These are phyloP conservation scores for Drymonia ruficornis DNA, from an alignment of 2,888 invertebrate species.

Conservation along the genomic window DNA sequence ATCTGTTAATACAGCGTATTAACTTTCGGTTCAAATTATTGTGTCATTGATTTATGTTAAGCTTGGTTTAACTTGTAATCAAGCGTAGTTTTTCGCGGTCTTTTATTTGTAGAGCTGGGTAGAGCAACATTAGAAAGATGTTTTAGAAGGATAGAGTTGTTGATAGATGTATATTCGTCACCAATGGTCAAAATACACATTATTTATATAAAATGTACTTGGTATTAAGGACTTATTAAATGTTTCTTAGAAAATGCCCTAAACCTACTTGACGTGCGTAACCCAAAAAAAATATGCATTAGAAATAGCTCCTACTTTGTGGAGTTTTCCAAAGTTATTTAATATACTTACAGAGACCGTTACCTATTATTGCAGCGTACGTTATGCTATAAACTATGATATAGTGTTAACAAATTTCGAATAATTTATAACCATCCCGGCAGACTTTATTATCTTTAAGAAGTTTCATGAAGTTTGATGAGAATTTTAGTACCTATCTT, in stretches of 20 bases:
- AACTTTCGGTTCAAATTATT: slow-evolving; percentile 1
- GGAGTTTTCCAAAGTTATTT: not conserved
- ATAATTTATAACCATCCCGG: slow-evolving; percentile 17
- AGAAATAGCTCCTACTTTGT: not conserved
- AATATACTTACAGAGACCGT: not conserved
- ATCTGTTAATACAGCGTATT: slow-evolving; percentile 1
- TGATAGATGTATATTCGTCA: not conserved
- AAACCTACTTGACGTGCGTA: no score
- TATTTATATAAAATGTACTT: no score
- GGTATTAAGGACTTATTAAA: no score
- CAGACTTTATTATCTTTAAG: not conserved
- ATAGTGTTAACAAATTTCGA: slow-evolving; percentile 17
- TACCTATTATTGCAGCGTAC: not conserved
- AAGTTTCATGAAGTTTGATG: slow-evolving; percentile 1
- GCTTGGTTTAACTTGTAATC: not conserved
- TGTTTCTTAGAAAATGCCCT: no score
- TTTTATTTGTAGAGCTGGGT: not conserved
- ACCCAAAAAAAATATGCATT: no score
- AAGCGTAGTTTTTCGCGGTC: not conserved
- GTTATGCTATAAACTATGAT: slow-evolving; percentile 12
- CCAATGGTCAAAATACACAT: not conserved
- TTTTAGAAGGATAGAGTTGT: not conserved
- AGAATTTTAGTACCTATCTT: slow-evolving; percentile 4
- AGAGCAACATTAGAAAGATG: not conserved
- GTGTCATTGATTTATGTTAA: slow-evolving; percentile 4